phyloP scores from a whole-genome alignment of 2,888 invertebrate species.

The Dione juno region DNA sequence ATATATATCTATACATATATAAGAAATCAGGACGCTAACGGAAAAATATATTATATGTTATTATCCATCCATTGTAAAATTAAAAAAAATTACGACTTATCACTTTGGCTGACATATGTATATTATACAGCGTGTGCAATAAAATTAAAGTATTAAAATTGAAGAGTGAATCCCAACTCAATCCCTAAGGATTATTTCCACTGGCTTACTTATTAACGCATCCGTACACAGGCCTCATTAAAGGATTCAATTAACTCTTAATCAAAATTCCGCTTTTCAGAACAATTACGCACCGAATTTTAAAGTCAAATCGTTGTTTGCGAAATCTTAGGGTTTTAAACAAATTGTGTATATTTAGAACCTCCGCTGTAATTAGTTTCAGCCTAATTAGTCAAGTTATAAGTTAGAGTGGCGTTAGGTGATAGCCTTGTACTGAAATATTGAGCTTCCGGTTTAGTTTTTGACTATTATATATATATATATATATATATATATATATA shows the following conservation, averaged over 20 bases:
- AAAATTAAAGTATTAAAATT: constrained; percentile 34
- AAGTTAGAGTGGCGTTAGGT: background rate
- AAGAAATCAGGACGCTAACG: no score
- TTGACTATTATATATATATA: no score
- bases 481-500: no score
- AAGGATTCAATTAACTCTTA: constrained; percentile 54
- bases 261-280: constrained; percentile 48
- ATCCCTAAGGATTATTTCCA: constrained; percentile 46
- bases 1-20: no score
- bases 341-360: constrained; percentile 22
- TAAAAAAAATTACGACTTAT: no score
- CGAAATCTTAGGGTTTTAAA: constrained; percentile 17
- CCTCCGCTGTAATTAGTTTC: constrained; percentile 12
- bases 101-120: background rate
- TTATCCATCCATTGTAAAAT: no score
- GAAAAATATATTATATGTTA: no score
- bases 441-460: background rate
- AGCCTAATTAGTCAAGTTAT: background rate
- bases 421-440: background rate
- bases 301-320: constrained; percentile 28
- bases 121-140: constrained; percentile 3
- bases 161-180: constrained; percentile 41
- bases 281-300: constrained; percentile 35
- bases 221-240: constrained; percentile 51
- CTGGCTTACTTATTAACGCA: constrained; percentile 50